phyloP scores from a whole-genome alignment of 1,140 invertebrate species.

The Argopecten irradians region DNA sequence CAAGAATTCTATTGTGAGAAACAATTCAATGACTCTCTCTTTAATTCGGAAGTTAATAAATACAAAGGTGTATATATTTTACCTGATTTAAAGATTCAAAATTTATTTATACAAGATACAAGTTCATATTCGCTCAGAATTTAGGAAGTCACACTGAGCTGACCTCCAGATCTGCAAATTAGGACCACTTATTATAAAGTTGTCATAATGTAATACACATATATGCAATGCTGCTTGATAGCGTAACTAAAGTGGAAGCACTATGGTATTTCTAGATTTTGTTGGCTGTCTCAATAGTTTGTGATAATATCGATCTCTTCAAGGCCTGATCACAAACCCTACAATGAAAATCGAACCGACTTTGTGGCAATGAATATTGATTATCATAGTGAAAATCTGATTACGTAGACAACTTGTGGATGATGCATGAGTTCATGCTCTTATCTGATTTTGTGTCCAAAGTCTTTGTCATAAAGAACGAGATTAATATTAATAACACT shows the following conservation, averaged over 20 bases:
- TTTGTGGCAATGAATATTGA: background rate
- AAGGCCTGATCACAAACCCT: background rate
- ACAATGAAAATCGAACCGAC: background rate
- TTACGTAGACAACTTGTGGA: background rate
- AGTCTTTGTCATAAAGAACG: background rate
- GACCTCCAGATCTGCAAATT: too few relatives aligned
- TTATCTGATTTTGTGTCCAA: background rate
- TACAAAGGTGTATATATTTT: too few relatives aligned
- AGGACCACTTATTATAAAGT: too few relatives aligned
- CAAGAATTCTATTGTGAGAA: background rate
- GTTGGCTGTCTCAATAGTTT: background rate
- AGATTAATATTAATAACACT: slow-evolving; percentile 11
- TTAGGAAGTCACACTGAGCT: too few relatives aligned
- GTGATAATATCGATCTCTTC: background rate
- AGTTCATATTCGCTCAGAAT: too few relatives aligned
- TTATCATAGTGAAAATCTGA: background rate
- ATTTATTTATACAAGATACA: too few relatives aligned
- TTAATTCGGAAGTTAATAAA: too few relatives aligned
- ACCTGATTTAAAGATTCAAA: too few relatives aligned
- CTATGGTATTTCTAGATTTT: background rate
- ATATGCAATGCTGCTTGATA: too few relatives aligned
- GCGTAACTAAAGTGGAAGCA: too few relatives aligned
- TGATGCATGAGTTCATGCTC: background rate
- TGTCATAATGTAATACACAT: too few relatives aligned
- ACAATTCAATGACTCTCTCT: too few relatives aligned